Conservation (phyloP, 1,140 invertebrate species). For the Drosophila arawakana region DNA sequence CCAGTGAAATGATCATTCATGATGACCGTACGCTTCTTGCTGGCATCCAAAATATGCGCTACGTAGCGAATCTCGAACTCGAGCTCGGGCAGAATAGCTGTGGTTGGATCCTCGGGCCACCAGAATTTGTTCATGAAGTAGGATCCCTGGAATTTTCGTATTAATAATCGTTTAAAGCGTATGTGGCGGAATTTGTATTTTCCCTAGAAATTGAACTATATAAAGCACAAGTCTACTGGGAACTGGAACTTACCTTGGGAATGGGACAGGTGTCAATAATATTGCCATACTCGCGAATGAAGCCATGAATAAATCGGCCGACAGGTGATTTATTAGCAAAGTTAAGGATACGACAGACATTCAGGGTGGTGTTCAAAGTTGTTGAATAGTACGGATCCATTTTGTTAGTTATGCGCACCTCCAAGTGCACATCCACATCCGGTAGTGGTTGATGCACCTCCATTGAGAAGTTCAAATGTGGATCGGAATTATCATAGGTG, state of each 20-base stretch:
- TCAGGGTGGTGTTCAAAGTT: conserved; percentile 66
- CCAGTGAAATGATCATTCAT: conserved; percentile 70
- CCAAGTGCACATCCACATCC: conserved; percentile 68
- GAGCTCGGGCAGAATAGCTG: conserved; percentile 70
- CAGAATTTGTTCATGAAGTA: conserved; percentile 80
- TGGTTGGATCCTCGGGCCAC: conserved; percentile 77
- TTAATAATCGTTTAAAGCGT: conserved; percentile 57
- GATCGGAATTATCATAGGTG: conserved; percentile 64
- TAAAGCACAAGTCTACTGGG: neutral
- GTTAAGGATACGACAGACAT: conserved; percentile 67
- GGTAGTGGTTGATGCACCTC: conserved; percentile 69
- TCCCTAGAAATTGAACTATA: conserved; percentile 54
- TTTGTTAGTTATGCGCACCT: conserved; percentile 65
- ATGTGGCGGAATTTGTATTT: conserved; percentile 57
- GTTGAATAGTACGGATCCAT: conserved; percentile 61
- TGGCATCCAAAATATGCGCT: conserved; percentile 61
- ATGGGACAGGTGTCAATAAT: conserved; percentile 73
- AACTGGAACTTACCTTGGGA: conserved; percentile 58
- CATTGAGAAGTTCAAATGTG: conserved; percentile 75
- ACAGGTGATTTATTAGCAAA: conserved; percentile 71
- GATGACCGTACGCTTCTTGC: conserved; percentile 66
- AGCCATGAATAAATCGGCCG: conserved; percentile 63
- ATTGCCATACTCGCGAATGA: conserved; percentile 72
- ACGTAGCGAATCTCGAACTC: conserved; percentile 72
- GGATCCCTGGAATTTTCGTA: conserved; percentile 73